Conservation (phyloP, 2,888 invertebrate species). For the Pollenia griseotomentosa region DNA sequence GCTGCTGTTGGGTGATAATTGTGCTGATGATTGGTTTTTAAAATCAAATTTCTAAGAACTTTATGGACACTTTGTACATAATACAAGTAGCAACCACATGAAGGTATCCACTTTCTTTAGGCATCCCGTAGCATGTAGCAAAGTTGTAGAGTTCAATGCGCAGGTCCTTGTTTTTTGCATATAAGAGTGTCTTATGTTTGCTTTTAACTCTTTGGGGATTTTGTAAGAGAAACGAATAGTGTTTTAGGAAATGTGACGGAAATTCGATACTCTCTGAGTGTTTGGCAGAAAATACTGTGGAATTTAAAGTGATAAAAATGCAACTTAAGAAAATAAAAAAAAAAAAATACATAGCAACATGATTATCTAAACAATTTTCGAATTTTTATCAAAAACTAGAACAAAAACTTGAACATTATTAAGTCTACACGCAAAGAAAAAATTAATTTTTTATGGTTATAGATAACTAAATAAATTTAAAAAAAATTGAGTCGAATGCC, state of each 20-base stretch:
- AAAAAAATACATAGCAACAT: too few species aligned
- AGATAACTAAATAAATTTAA: too few species aligned
- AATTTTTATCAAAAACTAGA: too few species aligned
- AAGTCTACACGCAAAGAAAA: too few species aligned
- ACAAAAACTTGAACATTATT: too few species aligned
- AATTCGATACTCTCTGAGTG: conserved; percentile 53
- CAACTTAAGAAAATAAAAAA: background rate
- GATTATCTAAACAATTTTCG: too few species aligned
- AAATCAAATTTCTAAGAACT: conserved; percentile 44
- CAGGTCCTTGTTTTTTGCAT: conserved; percentile 32
- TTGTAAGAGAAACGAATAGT: conserved; percentile 60
- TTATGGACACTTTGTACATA: conserved; percentile 20
- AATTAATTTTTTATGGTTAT: too few species aligned
- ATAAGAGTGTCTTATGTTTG: conserved; percentile 8
- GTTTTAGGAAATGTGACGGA: conserved; percentile 11
- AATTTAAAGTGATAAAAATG: background rate
- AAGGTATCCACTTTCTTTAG: too few species aligned
- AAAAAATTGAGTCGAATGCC: too few species aligned
- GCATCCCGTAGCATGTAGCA: background rate
- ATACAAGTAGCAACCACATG: too few species aligned
- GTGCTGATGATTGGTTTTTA: conserved; percentile 20
- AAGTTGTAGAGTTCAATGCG: conserved; percentile 31
- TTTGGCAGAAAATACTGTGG: conserved; percentile 3
- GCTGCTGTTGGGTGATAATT: conserved; percentile 8
- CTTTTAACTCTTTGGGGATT: conserved; percentile 60